Evolutionary conservation across 2,113 vertebrate genomes (phyloP).

Genomic region (Cyphomyrus plagiostoma): DNA sequence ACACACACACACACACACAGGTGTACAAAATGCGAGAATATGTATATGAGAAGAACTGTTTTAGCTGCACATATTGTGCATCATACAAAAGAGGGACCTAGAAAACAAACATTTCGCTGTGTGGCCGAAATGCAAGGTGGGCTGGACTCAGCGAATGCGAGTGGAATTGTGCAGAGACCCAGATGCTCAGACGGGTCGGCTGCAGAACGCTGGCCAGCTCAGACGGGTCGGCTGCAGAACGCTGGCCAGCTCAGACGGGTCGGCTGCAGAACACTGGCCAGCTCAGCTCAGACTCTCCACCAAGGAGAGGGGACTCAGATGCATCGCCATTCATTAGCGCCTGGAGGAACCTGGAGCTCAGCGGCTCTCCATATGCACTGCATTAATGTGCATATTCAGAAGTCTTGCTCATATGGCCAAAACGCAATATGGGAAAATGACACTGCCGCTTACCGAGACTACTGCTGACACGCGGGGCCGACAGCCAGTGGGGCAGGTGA

Average conservation of each 20-base stretch:
- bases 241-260: too few species aligned
- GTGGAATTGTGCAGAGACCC: background rate
- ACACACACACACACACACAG: too few species aligned
- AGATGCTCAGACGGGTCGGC: too few species aligned
- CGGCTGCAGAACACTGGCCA: too few species aligned
- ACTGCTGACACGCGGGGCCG: background rate
- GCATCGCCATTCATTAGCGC: slow-evolving; percentile 25
- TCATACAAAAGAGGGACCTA: background rate
- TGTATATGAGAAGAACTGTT: background rate
- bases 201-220: background rate
- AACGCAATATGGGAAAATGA: background rate
- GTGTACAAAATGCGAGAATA: too few species aligned
- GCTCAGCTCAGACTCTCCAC: background rate
- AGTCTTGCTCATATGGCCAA: slow-evolving; percentile 1
- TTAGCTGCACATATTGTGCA: background rate
- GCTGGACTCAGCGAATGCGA: background rate
- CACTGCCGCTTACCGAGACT: background rate
- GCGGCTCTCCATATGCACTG: background rate
- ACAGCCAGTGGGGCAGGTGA: background rate
- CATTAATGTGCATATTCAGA: background rate
- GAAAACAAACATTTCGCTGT: background rate
- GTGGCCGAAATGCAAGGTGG: background rate
- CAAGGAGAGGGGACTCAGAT: background rate
- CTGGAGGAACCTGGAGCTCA: background rate
- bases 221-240: too few species aligned